These are phyloP conservation scores for Pristionchus exspectatus DNA, from an alignment of 2,888 invertebrate species.

Conservation along the genomic window DNA sequence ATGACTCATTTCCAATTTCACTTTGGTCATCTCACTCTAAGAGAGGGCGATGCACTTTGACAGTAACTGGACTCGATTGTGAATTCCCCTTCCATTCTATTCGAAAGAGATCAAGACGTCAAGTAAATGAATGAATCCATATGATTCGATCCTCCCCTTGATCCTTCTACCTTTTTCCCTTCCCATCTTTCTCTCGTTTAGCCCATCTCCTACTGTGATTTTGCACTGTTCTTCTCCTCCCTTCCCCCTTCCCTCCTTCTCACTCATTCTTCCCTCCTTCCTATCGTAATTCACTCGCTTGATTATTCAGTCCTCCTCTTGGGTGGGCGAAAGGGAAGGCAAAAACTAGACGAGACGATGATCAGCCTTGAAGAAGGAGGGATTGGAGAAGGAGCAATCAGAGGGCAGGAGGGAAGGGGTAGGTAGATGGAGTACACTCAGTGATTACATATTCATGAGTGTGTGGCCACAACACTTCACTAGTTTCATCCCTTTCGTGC, in stretches of 20 bases:
- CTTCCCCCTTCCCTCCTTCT: neutral
- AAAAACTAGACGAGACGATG: neutral
- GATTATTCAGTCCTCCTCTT: slow-evolving; percentile 40
- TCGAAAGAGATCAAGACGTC: slow-evolving; percentile 25
- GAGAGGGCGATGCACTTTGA: slow-evolving; percentile 22
- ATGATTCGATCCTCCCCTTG: slow-evolving; percentile 3
- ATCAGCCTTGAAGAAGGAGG: neutral
- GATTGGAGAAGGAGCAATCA: slow-evolving; percentile 1
- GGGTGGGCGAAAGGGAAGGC: slow-evolving; percentile 14
- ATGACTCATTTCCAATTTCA: slow-evolving; percentile 7
- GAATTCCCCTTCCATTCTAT: neutral
- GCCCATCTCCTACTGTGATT: slow-evolving; percentile 31
- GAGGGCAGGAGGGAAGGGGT: neutral
- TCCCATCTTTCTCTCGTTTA: slow-evolving; percentile 35
- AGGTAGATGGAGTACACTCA: neutral
- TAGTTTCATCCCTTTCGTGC: neutral
- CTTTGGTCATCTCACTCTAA: slow-evolving; percentile 30
- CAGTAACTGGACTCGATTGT: neutral
- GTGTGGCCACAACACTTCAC: neutral
- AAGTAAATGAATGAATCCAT: slow-evolving; percentile 30
- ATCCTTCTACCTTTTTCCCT: neutral
- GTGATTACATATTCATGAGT: slow-evolving; percentile 13
- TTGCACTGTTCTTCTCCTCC: neutral
- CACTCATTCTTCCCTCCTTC: neutral
- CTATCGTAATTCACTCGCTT: slow-evolving; percentile 35